Percentiles rank a stretch among this genome's conserved stretches.
These are phyloP conservation scores for Rhogogaster chlorosoma DNA, from an alignment of 2,888 invertebrate genomes.

Conservation along the genomic window DNA sequence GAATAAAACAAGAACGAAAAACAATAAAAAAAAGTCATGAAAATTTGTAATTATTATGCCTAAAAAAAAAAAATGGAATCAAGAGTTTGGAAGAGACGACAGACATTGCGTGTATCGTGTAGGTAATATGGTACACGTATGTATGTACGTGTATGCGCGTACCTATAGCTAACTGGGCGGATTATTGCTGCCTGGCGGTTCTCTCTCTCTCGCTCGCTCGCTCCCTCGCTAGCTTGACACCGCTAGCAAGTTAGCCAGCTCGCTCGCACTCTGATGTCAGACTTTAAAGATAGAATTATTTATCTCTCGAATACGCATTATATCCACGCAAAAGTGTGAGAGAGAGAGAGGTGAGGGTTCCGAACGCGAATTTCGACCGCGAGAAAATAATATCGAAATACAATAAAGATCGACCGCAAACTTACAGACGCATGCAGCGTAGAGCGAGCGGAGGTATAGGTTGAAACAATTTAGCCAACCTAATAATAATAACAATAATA, in stretches of 20 bases:
- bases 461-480: neutral
- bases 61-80: too few species aligned
- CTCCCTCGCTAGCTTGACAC: constrained; percentile 62
- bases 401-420: neutral
- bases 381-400: neutral
- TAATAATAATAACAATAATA: neutral
- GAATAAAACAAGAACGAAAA: too few species aligned
- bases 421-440: neutral
- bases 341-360: neutral
- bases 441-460: neutral
- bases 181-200: neutral
- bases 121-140: neutral
- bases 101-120: too few species aligned
- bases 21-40: too few species aligned
- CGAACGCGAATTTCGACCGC: neutral
- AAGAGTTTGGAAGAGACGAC: too few species aligned
- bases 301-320: constrained; percentile 54
- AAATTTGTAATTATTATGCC: too few species aligned
- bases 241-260: neutral
- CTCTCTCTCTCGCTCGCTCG: constrained; percentile 54
- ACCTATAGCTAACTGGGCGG: constrained; percentile 24
- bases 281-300: constrained; percentile 72
- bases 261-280: constrained; percentile 69
- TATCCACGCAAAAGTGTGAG: neutral
- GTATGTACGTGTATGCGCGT: neutral